Percentiles rank a stretch among this genome's conserved stretches.
These are phyloP conservation scores for Oophaga sylvatica DNA, from an alignment of 2,797 vertebrate species.

Conservation along the genomic window DNA sequence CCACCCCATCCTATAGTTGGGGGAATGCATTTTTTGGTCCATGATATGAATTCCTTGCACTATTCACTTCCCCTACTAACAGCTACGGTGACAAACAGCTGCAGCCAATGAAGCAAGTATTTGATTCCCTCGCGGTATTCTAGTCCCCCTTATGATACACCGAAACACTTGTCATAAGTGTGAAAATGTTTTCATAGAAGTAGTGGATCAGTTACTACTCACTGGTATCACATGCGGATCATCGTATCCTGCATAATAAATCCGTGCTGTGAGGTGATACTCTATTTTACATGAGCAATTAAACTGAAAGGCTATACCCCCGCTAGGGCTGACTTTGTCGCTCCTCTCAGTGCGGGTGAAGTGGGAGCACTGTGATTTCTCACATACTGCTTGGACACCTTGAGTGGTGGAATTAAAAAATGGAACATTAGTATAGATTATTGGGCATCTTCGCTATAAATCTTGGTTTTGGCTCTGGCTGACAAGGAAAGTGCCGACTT, in stretches of 20 bases:
- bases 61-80: neutral
- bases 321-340: neutral
- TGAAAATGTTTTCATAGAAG: slow-evolving; percentile 27
- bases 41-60: neutral
- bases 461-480: too few relatives aligned
- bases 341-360: neutral
- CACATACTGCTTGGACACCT: neutral
- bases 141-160: neutral
- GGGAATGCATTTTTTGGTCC: neutral
- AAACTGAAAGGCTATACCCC: neutral
- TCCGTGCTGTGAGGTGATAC: neutral
- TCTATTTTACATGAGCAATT: neutral
- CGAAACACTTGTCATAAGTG: slow-evolving; percentile 31
- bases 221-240: neutral
- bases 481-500: too few relatives aligned
- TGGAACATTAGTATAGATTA: neutral
- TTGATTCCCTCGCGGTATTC: slow-evolving; percentile 22
- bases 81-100: neutral
- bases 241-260: neutral
- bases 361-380: neutral
- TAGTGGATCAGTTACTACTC: slow-evolving; percentile 28
- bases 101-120: slow-evolving; percentile 2
- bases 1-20: too few relatives aligned
- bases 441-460: too few relatives aligned
- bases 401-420: neutral